phyloP scores from a whole-genome alignment of 2,113 vertebrate species.

The Pyxicephalus adspersus region DNA sequence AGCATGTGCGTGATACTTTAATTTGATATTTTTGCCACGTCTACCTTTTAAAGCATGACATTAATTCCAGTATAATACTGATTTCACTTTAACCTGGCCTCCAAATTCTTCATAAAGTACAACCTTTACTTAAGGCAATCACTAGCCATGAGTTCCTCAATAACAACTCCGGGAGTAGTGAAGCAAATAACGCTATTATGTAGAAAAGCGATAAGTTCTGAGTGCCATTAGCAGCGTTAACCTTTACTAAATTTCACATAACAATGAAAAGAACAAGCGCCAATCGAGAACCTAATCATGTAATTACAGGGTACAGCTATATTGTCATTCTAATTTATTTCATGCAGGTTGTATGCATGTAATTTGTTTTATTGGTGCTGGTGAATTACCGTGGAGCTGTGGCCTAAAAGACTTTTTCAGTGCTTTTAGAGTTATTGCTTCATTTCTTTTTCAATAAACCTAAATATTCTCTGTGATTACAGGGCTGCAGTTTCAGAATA shows the following conservation, averaged over 20 bases:
- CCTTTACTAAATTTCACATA: constrained; percentile 9
- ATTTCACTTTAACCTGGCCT: neutral
- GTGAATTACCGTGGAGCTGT: neutral
- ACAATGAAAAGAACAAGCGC: neutral
- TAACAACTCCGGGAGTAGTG: neutral
- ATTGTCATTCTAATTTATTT: neutral
- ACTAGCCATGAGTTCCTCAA: neutral
- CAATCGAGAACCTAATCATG: neutral
- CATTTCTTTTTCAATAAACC: neutral
- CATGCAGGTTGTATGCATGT: neutral
- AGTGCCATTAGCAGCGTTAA: neutral
- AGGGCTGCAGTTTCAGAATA: neutral
- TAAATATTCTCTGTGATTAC: neutral
- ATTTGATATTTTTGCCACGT: too few relatives aligned
- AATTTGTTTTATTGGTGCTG: constrained; percentile 3
- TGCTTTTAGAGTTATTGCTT: neutral
- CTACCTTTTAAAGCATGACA: too few relatives aligned
- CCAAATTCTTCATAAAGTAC: neutral
- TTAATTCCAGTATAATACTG: neutral
- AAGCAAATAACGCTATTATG: neutral
- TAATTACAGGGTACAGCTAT: neutral
- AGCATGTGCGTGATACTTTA: too few relatives aligned
- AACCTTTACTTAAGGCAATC: neutral
- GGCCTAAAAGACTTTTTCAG: neutral
- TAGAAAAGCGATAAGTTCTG: neutral